Percentiles rank a stretch among this genome's conserved stretches.
phyloP scores from a whole-genome alignment of 2,888 invertebrate species.

The Gastracanthus pulcherrimus region DNA sequence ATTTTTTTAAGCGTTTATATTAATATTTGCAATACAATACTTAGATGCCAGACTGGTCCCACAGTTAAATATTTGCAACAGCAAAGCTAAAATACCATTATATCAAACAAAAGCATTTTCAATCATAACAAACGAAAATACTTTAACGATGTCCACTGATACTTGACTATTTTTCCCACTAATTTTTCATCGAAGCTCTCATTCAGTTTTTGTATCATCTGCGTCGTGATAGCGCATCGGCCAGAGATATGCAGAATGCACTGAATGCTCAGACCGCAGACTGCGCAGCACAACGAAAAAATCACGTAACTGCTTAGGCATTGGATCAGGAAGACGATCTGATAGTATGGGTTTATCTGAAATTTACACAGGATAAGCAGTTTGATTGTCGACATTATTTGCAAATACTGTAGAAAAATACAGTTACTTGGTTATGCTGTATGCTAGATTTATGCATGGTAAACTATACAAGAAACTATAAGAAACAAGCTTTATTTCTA shows the following conservation, averaged over 20 bases:
- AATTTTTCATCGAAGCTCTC: background rate
- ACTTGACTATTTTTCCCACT: background rate
- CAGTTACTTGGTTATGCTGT: too few relatives aligned
- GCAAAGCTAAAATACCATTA: too few relatives aligned
- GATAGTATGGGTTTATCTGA: constrained; percentile 61
- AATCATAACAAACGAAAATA: background rate
- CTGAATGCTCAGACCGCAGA: constrained; percentile 63
- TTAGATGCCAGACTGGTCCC: too few relatives aligned
- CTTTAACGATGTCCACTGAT: constrained; percentile 3
- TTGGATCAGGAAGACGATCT: constrained; percentile 63
- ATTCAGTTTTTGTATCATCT: background rate
- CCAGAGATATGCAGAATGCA: constrained; percentile 66
- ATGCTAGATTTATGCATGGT: too few relatives aligned
- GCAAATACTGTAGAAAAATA: too few relatives aligned
- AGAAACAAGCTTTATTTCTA: too few relatives aligned
- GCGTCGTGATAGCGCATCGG: constrained; percentile 29
- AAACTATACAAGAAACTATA: too few relatives aligned
- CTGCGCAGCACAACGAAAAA: constrained; percentile 59
- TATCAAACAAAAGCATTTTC: too few relatives aligned
- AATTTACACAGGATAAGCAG: background rate
- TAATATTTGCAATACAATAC: too few relatives aligned
- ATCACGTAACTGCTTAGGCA: constrained; percentile 62
- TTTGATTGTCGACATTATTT: too few relatives aligned
- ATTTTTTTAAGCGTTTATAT: too few relatives aligned
- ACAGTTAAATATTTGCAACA: too few relatives aligned